These are phyloP conservation scores for Oreortyx pictus DNA, from an alignment of 2,797 vertebrate genomes.

Conservation along the genomic window DNA sequence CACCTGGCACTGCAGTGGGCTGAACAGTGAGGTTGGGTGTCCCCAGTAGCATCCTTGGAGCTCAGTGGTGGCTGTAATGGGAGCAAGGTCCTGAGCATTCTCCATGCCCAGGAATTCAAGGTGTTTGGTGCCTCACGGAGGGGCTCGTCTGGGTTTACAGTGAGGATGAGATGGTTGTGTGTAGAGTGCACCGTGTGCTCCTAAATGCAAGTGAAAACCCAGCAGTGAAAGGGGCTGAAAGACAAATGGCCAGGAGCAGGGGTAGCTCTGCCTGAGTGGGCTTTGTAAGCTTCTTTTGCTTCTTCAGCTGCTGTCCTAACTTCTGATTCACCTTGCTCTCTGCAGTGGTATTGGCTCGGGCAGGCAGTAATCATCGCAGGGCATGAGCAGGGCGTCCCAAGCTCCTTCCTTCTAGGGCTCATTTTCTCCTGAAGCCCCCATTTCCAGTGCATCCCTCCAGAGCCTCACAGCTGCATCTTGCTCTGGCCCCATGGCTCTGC, in stretches of 20 bases:
- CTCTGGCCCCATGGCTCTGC: background rate
- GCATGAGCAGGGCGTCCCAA: background rate
- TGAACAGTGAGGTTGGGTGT: rapidly evolving
- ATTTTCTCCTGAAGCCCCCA: rapidly evolving
- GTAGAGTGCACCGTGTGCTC: rapidly evolving
- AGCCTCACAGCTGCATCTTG: background rate
- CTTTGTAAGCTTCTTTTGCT: background rate
- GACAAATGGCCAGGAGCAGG: background rate
- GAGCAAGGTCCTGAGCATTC: background rate
- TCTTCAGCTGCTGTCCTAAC: background rate
- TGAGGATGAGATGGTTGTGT: rapidly evolving
- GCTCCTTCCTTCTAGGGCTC: background rate
- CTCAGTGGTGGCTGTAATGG: rapidly evolving
- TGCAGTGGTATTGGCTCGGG: background rate
- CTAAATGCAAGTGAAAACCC: background rate
- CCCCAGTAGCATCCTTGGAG: background rate
- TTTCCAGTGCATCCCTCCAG: background rate
- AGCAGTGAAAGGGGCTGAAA: background rate
- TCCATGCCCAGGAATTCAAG: background rate
- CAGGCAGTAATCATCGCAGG: background rate
- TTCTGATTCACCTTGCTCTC: background rate
- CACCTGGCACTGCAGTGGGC: rapidly evolving
- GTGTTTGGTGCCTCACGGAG: background rate
- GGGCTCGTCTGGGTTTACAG: rapidly evolving
- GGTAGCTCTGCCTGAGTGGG: rapidly evolving